These are phyloP conservation scores for Dysmachus trigonus DNA, from an alignment of 2,888 invertebrate genomes.

Conservation along the genomic window DNA sequence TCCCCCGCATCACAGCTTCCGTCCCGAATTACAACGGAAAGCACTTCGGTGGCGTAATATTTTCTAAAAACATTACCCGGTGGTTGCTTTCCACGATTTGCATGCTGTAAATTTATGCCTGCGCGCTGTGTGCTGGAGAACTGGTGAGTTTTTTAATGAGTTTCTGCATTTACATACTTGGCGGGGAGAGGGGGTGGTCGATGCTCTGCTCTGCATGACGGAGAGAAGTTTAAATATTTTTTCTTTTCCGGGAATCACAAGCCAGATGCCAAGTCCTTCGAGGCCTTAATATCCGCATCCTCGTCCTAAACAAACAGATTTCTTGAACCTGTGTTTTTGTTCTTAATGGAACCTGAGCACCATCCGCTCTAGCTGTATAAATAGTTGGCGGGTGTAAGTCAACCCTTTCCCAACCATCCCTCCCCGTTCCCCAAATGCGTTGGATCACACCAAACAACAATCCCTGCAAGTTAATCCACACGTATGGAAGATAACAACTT, in stretches of 20 bases:
- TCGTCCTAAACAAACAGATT: background rate
- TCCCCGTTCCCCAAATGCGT: background rate
- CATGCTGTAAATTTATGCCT: background rate
- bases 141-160: background rate
- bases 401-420: background rate
- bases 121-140: background rate
- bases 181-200: background rate
- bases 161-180: background rate
- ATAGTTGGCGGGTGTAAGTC: background rate
- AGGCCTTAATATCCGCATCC: background rate
- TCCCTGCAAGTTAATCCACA: constrained; percentile 22
- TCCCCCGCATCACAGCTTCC: background rate
- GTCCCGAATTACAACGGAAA: background rate
- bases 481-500: constrained; percentile 22
- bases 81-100: constrained; percentile 16
- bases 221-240: background rate
- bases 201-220: background rate
- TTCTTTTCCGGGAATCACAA: background rate
- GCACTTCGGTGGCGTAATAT: constrained; percentile 3
- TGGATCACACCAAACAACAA: background rate
- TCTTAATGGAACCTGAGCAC: background rate
- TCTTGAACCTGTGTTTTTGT: background rate
- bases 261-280: background rate
- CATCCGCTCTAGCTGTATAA: background rate
- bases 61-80: constrained; percentile 10